phyloP scores from a whole-genome alignment of 2,113 vertebrate genomes.

The Narcine bancroftii region DNA sequence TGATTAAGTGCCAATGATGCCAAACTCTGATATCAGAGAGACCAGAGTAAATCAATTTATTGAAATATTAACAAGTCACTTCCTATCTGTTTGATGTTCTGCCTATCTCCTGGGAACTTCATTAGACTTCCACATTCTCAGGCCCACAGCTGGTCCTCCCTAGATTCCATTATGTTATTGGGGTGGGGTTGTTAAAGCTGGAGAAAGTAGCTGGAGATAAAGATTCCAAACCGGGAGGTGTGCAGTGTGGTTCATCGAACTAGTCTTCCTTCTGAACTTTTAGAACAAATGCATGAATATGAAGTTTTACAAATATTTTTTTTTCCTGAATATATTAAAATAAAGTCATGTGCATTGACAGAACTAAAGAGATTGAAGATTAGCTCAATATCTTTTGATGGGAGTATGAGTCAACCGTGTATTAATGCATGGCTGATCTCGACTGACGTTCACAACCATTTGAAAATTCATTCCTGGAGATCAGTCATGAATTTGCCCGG shows the following conservation, averaged over 20 bases:
- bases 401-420: too few species aligned
- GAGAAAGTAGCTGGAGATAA: slow-evolving; percentile 3
- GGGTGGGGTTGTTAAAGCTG: background rate
- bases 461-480: too few species aligned
- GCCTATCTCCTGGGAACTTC: slow-evolving; percentile 16
- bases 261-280: background rate
- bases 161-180: background rate
- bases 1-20: background rate
- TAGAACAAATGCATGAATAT: background rate
- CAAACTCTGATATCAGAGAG: background rate
- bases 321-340: background rate
- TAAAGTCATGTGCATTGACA: too few species aligned
- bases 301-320: background rate
- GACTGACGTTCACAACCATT: background rate
- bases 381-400: background rate
- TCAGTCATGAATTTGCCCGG: too few species aligned
- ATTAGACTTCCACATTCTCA: background rate
- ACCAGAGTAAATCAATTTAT: background rate
- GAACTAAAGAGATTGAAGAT: background rate
- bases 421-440: background rate
- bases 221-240: background rate
- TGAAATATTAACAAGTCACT: background rate
- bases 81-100: background rate
- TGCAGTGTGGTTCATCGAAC: background rate
- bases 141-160: background rate